Evolutionary conservation across 2,888 invertebrate genomes (phyloP), one percentile per base, ranked within the genome.

Genomic region (Rosalia funebris): DNA sequence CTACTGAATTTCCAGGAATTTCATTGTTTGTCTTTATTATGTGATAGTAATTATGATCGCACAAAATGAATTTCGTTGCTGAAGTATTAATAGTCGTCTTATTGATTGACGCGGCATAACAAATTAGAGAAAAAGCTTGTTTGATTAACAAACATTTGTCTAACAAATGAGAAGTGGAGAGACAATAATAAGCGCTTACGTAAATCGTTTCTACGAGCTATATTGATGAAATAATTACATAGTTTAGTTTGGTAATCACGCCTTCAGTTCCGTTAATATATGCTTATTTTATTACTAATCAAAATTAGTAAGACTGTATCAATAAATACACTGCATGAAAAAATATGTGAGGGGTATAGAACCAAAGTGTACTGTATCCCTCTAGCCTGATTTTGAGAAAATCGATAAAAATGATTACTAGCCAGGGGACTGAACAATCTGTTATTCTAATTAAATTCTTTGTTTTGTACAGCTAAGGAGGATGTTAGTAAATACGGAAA

Each of bases 1-100:
- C 52, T 60, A 61, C 50, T 47, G 56, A 53, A 57, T 53, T 59
- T 59, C 57, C 50, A 32, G 58, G 57, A 60, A 62, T 59, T 54
- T 37, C 39, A 46, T 66, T 63, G 61, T 66, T 57, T 52, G 32
- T 42, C 15, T 46, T 50, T 47, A n/a, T n/a, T n/a, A 42, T 50
- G 31, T 41, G 36, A 50, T 17, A 50, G 39, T 55, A 37, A 63
- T 59, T 59, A 53, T 58, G 42, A 10, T 34, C 10, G 34, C 5
- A 57, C 48, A 59, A 60, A 57, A 31, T 44, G 56, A 48, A 42
- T 47, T 52, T 42, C 48, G 47, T 58, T 58, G 20, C 17, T 47
- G 47, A 15, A 41, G 14, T 45, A 54, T 42, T 58, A 55, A 25
- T 25, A 5, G 25, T 7, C 7, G 7, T 25, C 7, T 25, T 25